phyloP scores from a whole-genome alignment of 2,797 vertebrate species.

The Centropyge bicolor region DNA sequence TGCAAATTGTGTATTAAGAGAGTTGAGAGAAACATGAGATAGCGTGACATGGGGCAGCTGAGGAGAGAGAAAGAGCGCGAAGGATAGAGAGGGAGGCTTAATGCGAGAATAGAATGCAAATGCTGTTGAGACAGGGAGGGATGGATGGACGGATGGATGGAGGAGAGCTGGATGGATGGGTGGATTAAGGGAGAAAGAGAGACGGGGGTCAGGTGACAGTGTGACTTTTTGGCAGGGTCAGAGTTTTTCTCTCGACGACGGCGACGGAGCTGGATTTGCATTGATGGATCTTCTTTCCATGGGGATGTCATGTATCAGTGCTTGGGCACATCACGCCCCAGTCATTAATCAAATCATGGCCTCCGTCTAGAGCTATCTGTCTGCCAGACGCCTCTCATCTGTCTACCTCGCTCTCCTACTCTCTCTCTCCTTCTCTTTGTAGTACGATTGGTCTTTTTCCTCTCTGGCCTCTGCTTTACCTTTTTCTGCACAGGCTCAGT shows the following conservation, averaged over 20 bases:
- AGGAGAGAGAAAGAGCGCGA: slow-evolving; percentile 65
- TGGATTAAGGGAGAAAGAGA: slow-evolving; percentile 73
- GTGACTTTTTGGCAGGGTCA: slow-evolving; percentile 76
- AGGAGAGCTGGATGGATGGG: slow-evolving; percentile 57
- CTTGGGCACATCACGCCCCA: slow-evolving; percentile 78
- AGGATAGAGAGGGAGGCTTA: slow-evolving; percentile 72
- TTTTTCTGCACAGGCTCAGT: not conserved
- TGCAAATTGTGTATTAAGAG: slow-evolving; percentile 84
- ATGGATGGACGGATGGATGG: slow-evolving; percentile 45
- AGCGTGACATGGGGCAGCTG: slow-evolving; percentile 60
- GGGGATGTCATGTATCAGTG: slow-evolving; percentile 83
- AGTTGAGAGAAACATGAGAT: slow-evolving; percentile 74
- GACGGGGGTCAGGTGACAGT: slow-evolving; percentile 80
- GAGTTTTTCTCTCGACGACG: slow-evolving; percentile 69
- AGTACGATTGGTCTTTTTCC: not conserved
- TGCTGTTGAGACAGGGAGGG: slow-evolving; percentile 72
- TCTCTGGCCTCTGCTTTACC: not conserved
- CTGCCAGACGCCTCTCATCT: slow-evolving; percentile 65
- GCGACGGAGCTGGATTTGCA: slow-evolving; percentile 83
- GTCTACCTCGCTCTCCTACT: slow-evolving; percentile 26
- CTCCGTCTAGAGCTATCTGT: slow-evolving; percentile 67
- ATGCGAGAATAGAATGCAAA: slow-evolving; percentile 84
- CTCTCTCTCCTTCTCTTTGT: slow-evolving; percentile 22
- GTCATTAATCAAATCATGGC: slow-evolving; percentile 87
- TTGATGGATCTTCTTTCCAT: slow-evolving; percentile 88